phyloP scores from a whole-genome alignment of 2,113 vertebrate genomes.

The Heterocephalus glaber region DNA sequence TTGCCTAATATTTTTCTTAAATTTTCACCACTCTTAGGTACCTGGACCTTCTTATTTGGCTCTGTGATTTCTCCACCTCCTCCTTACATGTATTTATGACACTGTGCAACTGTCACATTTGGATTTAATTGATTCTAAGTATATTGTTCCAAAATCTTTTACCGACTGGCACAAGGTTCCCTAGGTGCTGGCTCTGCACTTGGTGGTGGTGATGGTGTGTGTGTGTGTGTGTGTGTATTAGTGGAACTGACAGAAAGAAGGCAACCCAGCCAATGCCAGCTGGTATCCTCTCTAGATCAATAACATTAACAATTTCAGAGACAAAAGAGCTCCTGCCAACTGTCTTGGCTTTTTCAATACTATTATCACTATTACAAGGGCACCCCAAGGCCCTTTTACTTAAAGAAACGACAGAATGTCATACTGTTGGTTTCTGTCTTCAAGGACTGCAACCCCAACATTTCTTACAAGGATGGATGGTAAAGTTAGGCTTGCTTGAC shows the following conservation, averaged over 20 bases:
- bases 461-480: not conserved
- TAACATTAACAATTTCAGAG: conserved; percentile 78
- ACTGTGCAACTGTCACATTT: conserved; percentile 77
- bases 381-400: conserved; percentile 68
- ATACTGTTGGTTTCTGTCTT: not conserved
- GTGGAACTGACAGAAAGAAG: conserved; percentile 68
- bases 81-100: conserved; percentile 10
- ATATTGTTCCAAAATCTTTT: conserved; percentile 73
- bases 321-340: conserved; percentile 74
- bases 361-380: conserved; percentile 59
- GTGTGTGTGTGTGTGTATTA: not conserved
- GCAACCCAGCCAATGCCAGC: conserved; percentile 69
- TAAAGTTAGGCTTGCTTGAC: not conserved
- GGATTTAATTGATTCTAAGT: conserved; percentile 74
- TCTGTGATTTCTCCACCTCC: conserved; percentile 35
- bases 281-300: conserved; percentile 79
- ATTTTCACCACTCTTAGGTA: not conserved
- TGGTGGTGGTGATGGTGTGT: not conserved
- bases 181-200: conserved; percentile 55
- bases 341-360: conserved; percentile 72
- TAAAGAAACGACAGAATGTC: conserved; percentile 40
- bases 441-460: not conserved
- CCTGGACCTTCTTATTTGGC: not conserved
- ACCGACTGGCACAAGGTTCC: conserved; percentile 65
- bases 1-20: not conserved